Percentiles rank a stretch among this genome's conserved stretches.
These are phyloP conservation scores for Ceratitis capitata DNA, from an alignment of 1,140 invertebrate genomes.

Conservation along the genomic window DNA sequence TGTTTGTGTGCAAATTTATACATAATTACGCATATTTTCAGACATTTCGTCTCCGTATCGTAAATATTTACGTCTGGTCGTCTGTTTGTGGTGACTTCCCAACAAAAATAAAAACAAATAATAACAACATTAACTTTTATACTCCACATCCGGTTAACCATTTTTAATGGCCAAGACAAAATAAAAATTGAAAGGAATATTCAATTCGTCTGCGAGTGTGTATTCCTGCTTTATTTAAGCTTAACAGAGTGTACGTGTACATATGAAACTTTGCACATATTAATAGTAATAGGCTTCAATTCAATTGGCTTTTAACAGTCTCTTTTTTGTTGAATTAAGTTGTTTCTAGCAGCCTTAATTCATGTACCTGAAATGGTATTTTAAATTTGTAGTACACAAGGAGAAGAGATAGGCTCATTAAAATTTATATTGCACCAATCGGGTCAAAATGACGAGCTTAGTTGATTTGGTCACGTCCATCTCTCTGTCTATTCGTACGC, in stretches of 20 bases:
- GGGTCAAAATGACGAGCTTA: too few species aligned
- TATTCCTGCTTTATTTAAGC: neutral
- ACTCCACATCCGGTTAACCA: neutral
- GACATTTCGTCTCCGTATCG: neutral
- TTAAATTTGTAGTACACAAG: neutral
- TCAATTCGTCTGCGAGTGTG: neutral
- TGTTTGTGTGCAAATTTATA: neutral
- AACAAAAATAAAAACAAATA: neutral
- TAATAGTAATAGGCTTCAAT: neutral
- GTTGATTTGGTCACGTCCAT: too few species aligned
- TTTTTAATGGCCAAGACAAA: neutral
- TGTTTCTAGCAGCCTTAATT: neutral
- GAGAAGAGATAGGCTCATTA: too few species aligned
- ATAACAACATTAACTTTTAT: neutral
- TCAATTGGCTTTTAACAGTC: neutral
- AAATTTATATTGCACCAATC: too few species aligned
- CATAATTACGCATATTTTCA: neutral
- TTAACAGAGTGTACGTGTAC: neutral
- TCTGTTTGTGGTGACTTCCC: neutral
- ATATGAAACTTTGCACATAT: neutral
- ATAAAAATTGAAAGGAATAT: neutral
- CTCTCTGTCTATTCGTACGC: too few species aligned
- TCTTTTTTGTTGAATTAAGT: neutral
- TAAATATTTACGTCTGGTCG: neutral
- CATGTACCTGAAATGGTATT: neutral